These are phyloP conservation scores for Dasysyrphus albostriatus DNA, from an alignment of 2,888 invertebrate genomes.

Conservation along the genomic window DNA sequence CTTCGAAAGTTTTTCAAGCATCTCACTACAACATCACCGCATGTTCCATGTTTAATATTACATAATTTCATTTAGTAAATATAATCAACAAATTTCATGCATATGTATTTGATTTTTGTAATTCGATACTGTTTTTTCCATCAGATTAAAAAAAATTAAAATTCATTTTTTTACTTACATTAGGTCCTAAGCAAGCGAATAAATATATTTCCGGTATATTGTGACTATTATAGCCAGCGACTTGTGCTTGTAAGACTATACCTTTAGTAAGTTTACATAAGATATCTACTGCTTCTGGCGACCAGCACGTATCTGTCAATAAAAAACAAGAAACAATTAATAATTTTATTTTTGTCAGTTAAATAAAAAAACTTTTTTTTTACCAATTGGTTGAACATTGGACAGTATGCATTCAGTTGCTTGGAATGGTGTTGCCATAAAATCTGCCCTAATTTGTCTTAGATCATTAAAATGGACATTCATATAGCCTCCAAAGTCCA, in stretches of 20 bases:
- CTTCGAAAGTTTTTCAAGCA: too few relatives aligned
- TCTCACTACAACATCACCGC: too few relatives aligned
- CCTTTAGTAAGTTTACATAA: constrained; percentile 92
- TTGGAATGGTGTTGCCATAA: constrained; percentile 98
- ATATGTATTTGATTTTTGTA: too few relatives aligned
- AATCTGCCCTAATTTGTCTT: constrained; percentile 96
- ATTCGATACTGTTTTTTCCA: neutral
- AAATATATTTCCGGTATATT: constrained; percentile 92
- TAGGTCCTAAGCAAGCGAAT: constrained; percentile 89
- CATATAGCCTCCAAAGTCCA: constrained; percentile 98
- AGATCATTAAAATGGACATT: constrained; percentile 90
- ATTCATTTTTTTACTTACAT: constrained; percentile 85
- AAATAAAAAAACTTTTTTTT: constrained; percentile 68
- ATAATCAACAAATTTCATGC: too few relatives aligned
- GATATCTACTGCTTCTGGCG: constrained; percentile 90
- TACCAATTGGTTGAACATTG: constrained; percentile 92
- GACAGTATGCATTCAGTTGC: constrained; percentile 97
- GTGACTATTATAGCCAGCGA: constrained; percentile 91
- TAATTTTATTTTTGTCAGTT: neutral
- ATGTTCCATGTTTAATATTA: too few relatives aligned
- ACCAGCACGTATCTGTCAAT: constrained; percentile 87
- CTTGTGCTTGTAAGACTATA: constrained; percentile 94
- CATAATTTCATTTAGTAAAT: too few relatives aligned
- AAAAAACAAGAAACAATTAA: constrained; percentile 23
- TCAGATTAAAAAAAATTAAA: neutral